Evolutionary conservation across 2,113 vertebrate species (phyloP), one percentile per base, ranked within the genome.

Genomic region (Amblyornis subalaris): DNA sequence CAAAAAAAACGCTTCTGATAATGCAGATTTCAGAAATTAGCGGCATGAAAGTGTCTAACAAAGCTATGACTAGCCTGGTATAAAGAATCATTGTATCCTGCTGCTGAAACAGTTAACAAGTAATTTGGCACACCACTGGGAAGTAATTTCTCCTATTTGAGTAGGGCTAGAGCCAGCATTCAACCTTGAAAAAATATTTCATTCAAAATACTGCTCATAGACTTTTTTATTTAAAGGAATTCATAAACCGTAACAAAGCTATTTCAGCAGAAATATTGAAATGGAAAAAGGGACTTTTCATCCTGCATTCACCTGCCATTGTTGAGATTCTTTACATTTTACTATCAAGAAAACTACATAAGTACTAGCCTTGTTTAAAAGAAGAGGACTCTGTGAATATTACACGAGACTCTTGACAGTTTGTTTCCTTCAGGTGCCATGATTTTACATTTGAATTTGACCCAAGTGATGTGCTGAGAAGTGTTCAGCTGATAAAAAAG

Each of bases 391-490:
- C 55, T 14, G 25, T 54, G 35, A 86, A 73, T 92, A 92, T 89
- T 94, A 80, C 62, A 92, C 22, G 65, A 93, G 85, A 60, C n/a
- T 73, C 71, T 91, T 96, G 83, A 92, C 89, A 90, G 91, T 97
- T 95, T 78, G 67, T 96, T 96, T 96, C 91, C 92, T 97, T 94
- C 58, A 84, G 89, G 58, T 94, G 86, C 57, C 65, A 64, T 77
- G 71, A 95, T 94, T 94, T 96, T 93, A 70, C 75, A 92, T 96
- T 94, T 96, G 83, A 96, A 96, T 95, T 93, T 96, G 84, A 81
- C 83, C 85, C 67, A 80, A 94, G 78, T 89, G 77, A 90, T 81
- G 66, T 90, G 73, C 71, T 85, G 83, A 90, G 76, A 95, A 93
- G 25, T n/a, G 33, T 80, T 92, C 89, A 82, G 51, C 35, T 96